Conservation (phyloP, 2,888 invertebrate species). For the Rhopalosiphum nymphaeae region DNA sequence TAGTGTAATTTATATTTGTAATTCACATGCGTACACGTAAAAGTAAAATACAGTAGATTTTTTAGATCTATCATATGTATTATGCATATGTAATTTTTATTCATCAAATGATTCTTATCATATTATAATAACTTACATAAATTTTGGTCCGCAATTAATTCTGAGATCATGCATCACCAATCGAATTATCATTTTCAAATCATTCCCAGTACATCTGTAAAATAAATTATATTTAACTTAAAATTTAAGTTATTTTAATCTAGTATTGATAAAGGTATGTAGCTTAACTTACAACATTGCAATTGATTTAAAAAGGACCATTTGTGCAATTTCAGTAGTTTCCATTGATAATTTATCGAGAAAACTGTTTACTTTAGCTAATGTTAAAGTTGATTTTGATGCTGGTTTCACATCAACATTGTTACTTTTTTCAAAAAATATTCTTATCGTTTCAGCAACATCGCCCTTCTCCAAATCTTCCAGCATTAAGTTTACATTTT, state of each 20-base stretch:
- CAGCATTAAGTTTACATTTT: conserved; percentile 84
- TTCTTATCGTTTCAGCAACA: conserved; percentile 86
- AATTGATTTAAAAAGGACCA: conserved; percentile 80
- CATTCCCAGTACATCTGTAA: conserved; percentile 82
- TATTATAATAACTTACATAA: conserved; percentile 74
- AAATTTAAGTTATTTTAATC: background rate
- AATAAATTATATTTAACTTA: conserved; percentile 43
- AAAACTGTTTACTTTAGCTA: conserved; percentile 83
- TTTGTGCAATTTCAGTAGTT: conserved; percentile 91
- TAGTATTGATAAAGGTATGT: background rate
- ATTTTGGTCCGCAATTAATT: conserved; percentile 93
- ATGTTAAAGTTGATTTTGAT: conserved; percentile 78
- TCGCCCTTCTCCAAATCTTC: conserved; percentile 91
- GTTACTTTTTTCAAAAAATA: conserved; percentile 80
- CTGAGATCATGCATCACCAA: conserved; percentile 91
- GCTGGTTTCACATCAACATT: conserved; percentile 73
- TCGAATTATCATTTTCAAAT: conserved; percentile 87
- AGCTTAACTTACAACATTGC: conserved; percentile 72
- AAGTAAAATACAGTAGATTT: background rate
- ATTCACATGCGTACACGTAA: background rate
- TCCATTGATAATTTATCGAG: conserved; percentile 80
- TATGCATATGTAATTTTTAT: background rate
- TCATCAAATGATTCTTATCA: background rate
- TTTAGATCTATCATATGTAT: background rate
- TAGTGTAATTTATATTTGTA: no score